Base-by-base conservation (phyloP, 2,797 vertebrate genomes). In the Protonibea diacanthus region DNA sequence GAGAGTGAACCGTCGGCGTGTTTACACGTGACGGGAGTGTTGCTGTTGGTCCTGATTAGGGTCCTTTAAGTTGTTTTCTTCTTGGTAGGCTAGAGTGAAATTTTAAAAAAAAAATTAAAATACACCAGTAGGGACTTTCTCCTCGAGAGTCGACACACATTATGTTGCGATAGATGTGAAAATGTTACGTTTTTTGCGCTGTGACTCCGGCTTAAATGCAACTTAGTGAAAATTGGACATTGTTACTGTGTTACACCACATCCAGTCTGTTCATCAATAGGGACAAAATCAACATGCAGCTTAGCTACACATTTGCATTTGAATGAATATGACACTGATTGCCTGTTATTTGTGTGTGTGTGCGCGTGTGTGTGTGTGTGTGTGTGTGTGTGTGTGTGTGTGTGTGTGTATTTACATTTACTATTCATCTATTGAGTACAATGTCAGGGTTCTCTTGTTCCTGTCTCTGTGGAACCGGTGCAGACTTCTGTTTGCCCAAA, bases 271-370 rank as follows among this genome's bases (percentile, higher is more conserved):
- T 80, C 49, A 81, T 69, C 12, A 20, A 86, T 69, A 53, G 74
- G 61, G 79, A 84, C 29, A 65, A 83, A 74, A 69, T 82, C 76
- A 56, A 70, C 79, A 80, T 78, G 69, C 63, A 83, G 78, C 66
- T 76, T 72, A 78, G 76, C 62, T 61, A 59, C 48, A 77, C 73
- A 74, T 76, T 76, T 81, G 75, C 65, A 74, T 85, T 84, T 87
- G 83, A 92, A 87, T 88, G 85, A 89, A 72, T 58, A 75, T 69
- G 78, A 90, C 85, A 81, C 78, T 83, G 88, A 87, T 86, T 83
- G 86, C 78, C 69, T 83, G 84, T 78, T 85, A 65, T 77, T 4
- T 65, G 42, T 80, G 48, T 81, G 83, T 72, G 71, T 57, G 67
- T 61, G 51, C 38, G 56, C 47, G 58, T 71, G 71, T 57, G 21